Base-by-base conservation (phyloP, 2,797 vertebrate genomes). In the Tolypeutes matacus region DNA sequence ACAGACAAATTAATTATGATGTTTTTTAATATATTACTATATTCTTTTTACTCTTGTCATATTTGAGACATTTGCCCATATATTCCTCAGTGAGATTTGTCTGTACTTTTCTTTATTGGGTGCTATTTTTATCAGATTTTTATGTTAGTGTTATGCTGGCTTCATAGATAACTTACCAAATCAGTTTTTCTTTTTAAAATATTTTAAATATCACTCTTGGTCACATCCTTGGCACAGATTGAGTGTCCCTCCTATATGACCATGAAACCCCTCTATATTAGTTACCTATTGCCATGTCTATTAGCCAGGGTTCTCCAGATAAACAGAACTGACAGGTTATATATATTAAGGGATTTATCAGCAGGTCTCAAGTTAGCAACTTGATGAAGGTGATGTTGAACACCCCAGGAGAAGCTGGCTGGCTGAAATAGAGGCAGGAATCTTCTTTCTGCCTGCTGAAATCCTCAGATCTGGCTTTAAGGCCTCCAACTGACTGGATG, bases 61-160 rank as follows among this genome's bases (percentile, higher is more conserved):
- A 72, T 93, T 73, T 56, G 51, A 12, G 27, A 84, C 78, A 73
- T 84, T 72, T 86, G 5, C 46, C 31, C 85, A 14, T 9, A 70
- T 34, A 73, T 82, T 91, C 14, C 53, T 56, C 62, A 86, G n/a
- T 64, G 42, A 60, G 21, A 49, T 14, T 77, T 77, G 17, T 49
- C 36, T 85, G 29, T 62, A 58, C 3, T 86, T 70, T 36, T 70
- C 49, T 70, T 94, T 36, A 36, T 9, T 10, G 0, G n/a, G 36
- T 75, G 23, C 10, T 81, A 53, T 51, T 93, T 84, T 60, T 65
- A 39, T 86, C 70, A 86, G 36, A 76, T n/a, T 91, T 93, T 72
- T 51, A 34, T 34, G 23, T 86, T 25, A 18, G 4, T 17, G 36
- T 83, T 91, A 62, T 58, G 6, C 39, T 78, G n/a, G 15, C 65